Evolutionary conservation across 64 coral and sea anemone genomes (phyloP).

Genomic region (Anthopleura sola): DNA sequence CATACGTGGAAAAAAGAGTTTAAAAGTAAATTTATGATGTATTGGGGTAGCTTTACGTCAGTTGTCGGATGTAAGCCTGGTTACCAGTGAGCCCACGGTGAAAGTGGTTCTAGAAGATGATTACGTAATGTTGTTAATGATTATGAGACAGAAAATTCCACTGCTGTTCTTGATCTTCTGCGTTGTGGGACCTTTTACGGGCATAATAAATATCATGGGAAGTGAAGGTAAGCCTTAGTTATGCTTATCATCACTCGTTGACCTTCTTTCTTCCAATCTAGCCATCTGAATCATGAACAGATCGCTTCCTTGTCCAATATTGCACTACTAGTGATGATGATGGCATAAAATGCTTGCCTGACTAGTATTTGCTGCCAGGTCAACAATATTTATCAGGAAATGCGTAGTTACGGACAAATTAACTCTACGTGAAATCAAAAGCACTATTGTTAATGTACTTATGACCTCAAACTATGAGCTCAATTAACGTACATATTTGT

Average conservation of each 20-base stretch:
- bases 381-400: not conserved
- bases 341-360: too few species aligned
- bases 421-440: not conserved
- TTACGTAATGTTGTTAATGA: slow-evolving; percentile 12
- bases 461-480: not conserved
- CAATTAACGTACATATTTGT: not conserved
- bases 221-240: slow-evolving; percentile 10
- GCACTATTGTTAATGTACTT: not conserved
- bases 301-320: not conserved
- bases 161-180: not conserved
- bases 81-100: not conserved
- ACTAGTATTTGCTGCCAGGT: not conserved
- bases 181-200: not conserved
- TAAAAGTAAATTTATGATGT: too few species aligned
- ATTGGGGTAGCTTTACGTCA: too few species aligned
- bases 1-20: too few species aligned
- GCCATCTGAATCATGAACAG: not conserved
- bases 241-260: not conserved
- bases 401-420: not conserved
- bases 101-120: not conserved
- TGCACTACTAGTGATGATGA: too few species aligned
- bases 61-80: too few species aligned
- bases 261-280: not conserved
- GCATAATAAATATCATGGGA: not conserved
- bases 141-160: not conserved